Base-by-base conservation (phyloP, 2,113 vertebrate genomes). In the Prionailurus viverrinus region DNA sequence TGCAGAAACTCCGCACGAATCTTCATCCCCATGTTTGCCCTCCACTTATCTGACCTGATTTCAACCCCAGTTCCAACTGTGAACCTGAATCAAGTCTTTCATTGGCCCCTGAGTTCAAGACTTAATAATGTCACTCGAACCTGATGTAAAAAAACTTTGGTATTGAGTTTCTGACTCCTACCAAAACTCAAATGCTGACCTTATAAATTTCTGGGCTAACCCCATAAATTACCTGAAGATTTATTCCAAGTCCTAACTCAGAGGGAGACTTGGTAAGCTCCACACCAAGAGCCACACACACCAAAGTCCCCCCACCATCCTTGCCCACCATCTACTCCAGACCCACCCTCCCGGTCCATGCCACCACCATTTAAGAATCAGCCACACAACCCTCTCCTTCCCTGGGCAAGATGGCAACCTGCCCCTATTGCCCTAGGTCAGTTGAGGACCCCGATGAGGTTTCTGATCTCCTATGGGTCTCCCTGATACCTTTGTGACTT, bases 141-240 rank as follows among this genome's bases (percentile, higher is more conserved):
- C 33, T 48, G 41, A 33, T 90, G 71, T 58, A 45, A 48, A 48
- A 45, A 29, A 88, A 83, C 4, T 29, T 71, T 31, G 7, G 74
- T 82, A 27, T 39, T 90, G 53, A 91, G 29, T 94, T 97, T 94
- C 74, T 88, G 23, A 92, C 69, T 80, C 51, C 45, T 89, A n/a
- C 10, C 48, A 92, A 95, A 81, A 81, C 16, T 76, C 45, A 69
- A 16, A 41, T 55, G n/a, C 55, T 89, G 61, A 73, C 79, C 58
- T 16, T 65, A 25, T 63, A 73, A n/a, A 80, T 74, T 31, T 95
- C 45, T 80, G 65, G 31, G 58, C 55, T 51, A 79, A 80, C 79
- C 58, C n/a, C 31, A 23, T 45, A 89, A 76, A 4, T 83, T 58
- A 55, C 15, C 4, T 79, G 45, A 81, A 92, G 95, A 96, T 83